A percentile compares a stretch with the other conserved stretches of the same genome.
phyloP scores from a whole-genome alignment of 2,888 invertebrate genomes.

The Nemotelus nigrinus region DNA sequence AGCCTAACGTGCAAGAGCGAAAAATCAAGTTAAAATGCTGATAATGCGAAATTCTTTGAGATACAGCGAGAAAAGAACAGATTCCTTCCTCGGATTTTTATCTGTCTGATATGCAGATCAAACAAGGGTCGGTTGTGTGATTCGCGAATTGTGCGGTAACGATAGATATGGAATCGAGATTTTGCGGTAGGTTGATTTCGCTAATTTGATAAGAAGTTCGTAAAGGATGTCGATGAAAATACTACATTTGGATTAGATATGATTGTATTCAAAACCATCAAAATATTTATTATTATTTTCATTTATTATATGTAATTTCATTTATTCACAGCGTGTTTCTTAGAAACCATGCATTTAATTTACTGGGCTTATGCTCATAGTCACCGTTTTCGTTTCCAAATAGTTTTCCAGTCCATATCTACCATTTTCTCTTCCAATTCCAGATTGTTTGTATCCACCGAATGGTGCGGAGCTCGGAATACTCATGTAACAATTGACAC shows the following conservation, averaged over 20 bases:
- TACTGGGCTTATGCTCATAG: conserved; percentile 63
- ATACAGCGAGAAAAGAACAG: background rate
- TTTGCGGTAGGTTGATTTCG: too few relatives aligned
- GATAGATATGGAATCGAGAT: too few relatives aligned
- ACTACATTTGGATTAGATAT: too few relatives aligned
- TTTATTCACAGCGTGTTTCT: too few relatives aligned
- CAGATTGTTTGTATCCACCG: conserved; percentile 89
- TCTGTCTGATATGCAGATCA: conserved; percentile 13
- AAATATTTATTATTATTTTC: too few relatives aligned
- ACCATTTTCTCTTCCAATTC: conserved; percentile 85
- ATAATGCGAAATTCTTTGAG: conserved; percentile 14
- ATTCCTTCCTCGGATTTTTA: conserved; percentile 1
- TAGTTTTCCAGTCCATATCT: conserved; percentile 82
- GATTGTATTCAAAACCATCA: too few relatives aligned
- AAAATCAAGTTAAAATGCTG: conserved; percentile 13
- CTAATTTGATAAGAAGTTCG: too few relatives aligned
- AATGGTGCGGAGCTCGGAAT: conserved; percentile 78
- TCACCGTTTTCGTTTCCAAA: conserved; percentile 81
- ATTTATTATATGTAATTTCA: too few relatives aligned
- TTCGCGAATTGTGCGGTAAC: background rate
- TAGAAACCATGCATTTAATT: background rate
- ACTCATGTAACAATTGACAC: conserved; percentile 69
- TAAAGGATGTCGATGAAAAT: too few relatives aligned
- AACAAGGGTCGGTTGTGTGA: conserved; percentile 6
- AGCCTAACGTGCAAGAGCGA: background rate